phyloP scores from a whole-genome alignment of 2,797 vertebrate species.

The Labroides dimidiatus region DNA sequence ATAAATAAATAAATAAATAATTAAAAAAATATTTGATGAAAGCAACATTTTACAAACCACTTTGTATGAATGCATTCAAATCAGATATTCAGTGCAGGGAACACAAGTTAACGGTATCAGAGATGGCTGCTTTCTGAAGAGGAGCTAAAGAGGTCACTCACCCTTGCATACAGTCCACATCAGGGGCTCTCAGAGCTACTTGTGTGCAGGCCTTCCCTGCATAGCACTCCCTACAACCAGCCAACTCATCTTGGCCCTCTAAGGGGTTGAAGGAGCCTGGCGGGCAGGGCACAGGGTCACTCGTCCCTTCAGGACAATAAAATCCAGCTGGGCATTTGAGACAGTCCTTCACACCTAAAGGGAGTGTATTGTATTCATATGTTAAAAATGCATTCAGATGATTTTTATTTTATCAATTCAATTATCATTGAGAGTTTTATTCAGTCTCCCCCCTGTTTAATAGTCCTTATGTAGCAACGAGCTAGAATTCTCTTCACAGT shows the following conservation, averaged over 20 bases:
- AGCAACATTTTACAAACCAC: neutral
- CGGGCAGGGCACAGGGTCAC: slow-evolving; percentile 84
- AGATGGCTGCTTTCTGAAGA: neutral
- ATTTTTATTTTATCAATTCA: neutral
- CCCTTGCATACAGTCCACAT: slow-evolving; percentile 87
- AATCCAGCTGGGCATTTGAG: slow-evolving; percentile 88
- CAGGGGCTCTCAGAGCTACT: slow-evolving; percentile 86
- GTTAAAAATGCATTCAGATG: neutral
- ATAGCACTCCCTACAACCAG: slow-evolving; percentile 86
- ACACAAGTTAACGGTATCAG: neutral
- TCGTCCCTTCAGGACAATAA: slow-evolving; percentile 87
- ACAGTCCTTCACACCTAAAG: slow-evolving; percentile 85
- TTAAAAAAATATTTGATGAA: neutral
- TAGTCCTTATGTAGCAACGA: neutral
- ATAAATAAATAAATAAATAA: neutral
- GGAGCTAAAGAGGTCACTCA: slow-evolving; percentile 52
- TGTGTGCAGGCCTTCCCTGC: slow-evolving; percentile 90
- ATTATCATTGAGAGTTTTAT: neutral
- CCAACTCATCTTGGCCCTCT: slow-evolving; percentile 86
- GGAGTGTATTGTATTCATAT: slow-evolving; percentile 1
- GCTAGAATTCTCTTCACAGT: slow-evolving; percentile 1
- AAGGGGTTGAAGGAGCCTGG: slow-evolving; percentile 86
- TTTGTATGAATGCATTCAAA: neutral
- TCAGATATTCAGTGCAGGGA: neutral
- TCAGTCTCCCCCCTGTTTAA: neutral